These are phyloP conservation scores for Cyphomyrmex costatus DNA, from an alignment of 1,140 invertebrate genomes.

Conservation along the genomic window DNA sequence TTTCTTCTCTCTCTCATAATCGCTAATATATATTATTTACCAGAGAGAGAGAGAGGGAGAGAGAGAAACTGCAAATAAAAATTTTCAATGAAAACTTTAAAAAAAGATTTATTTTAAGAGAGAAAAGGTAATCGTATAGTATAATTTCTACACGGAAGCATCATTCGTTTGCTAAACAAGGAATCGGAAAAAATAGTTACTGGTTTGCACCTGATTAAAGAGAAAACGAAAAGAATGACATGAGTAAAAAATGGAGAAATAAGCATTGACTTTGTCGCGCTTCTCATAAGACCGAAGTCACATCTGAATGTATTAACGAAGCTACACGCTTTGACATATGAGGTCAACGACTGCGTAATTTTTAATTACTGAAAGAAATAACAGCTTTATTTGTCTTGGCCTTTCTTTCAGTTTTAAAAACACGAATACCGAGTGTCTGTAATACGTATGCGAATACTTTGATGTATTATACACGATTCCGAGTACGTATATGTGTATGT, in stretches of 20 bases:
- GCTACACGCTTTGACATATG: conserved; percentile 68
- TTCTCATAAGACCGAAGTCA: conserved; percentile 62
- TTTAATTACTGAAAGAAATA: conserved; percentile 78
- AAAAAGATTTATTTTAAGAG: not conserved
- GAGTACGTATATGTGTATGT: no score
- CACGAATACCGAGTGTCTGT: conserved; percentile 45
- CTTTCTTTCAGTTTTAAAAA: conserved; percentile 63
- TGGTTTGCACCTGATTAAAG: not conserved
- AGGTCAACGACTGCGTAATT: conserved; percentile 67
- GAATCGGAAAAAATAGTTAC: conserved; percentile 60
- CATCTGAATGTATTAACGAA: conserved; percentile 74
- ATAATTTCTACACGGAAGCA: conserved; percentile 29
- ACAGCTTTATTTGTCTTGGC: conserved; percentile 35
- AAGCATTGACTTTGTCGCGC: conserved; percentile 62
- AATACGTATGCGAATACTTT: conserved; percentile 41
- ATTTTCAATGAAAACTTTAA: not conserved
- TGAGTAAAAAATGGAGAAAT: not conserved
- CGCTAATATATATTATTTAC: not conserved
- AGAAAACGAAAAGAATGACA: not conserved
- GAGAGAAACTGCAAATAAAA: conserved; percentile 1
- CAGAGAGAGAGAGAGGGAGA: not conserved
- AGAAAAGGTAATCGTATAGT: not conserved
- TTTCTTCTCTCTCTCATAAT: no score
- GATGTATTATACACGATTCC: no score
- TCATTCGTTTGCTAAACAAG: conserved; percentile 16